A percentile compares a stretch with the other conserved stretches of the same genome.
Conservation (phyloP, 2,888 invertebrate genomes). For the Gymnoscelis rufifasciata region DNA sequence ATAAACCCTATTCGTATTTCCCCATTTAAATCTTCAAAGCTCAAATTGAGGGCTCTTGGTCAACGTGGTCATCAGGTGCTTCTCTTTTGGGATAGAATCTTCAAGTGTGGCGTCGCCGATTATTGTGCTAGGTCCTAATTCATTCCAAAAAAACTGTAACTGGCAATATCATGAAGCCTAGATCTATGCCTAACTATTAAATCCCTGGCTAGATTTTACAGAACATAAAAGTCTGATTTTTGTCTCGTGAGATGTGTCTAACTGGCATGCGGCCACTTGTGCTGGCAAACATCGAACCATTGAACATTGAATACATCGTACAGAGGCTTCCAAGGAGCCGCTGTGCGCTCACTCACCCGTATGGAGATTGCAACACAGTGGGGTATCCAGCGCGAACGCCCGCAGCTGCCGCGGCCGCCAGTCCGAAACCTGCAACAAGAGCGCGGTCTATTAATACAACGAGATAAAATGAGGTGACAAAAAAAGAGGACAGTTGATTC, state of each 20-base stretch:
- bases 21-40: neutral
- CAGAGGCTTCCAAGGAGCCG: conserved; percentile 44
- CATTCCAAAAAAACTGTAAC: too few relatives aligned
- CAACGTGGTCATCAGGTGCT: neutral
- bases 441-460: conserved; percentile 34
- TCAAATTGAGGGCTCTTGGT: neutral
- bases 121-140: too few relatives aligned
- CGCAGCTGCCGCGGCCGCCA: conserved; percentile 77
- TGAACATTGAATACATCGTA: conserved; percentile 71
- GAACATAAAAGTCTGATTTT: conserved; percentile 53
- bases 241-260: conserved; percentile 76
- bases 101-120: neutral
- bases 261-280: conserved; percentile 69
- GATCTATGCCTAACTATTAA: neutral
- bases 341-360: conserved; percentile 84
- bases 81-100: neutral
- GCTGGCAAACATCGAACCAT: conserved; percentile 76
- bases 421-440: conserved; percentile 68
- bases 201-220: neutral
- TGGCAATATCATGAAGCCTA: neutral
- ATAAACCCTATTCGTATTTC: conserved; percentile 25
- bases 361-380: conserved; percentile 87
- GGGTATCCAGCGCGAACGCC: conserved; percentile 89
- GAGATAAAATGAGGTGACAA: conserved; percentile 37
- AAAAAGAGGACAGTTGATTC: conserved; percentile 42